Evolutionary conservation across 2,888 invertebrate genomes (phyloP).

Genomic region (Drosophila quinaria): DNA sequence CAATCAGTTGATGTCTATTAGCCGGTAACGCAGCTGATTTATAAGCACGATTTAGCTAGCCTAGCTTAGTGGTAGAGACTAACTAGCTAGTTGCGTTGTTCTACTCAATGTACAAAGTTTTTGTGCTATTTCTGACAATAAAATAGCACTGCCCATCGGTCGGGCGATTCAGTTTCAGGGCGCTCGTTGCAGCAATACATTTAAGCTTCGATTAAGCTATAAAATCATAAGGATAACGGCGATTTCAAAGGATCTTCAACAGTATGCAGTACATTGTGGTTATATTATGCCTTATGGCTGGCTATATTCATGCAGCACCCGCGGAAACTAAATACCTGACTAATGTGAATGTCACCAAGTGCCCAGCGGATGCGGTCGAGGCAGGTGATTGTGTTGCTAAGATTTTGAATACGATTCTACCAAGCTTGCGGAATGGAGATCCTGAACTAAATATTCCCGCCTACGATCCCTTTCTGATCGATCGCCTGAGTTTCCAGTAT

Average conservation of each 20-base stretch:
- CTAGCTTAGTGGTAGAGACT: conserved; percentile 29
- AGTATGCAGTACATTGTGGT: conserved; percentile 46
- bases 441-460: conserved; percentile 80
- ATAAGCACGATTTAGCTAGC: conserved; percentile 45
- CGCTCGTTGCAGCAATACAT: conserved; percentile 41
- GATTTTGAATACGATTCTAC: conserved; percentile 86
- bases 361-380: conserved; percentile 87
- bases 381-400: conserved; percentile 87
- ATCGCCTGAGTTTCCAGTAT: conserved; percentile 78
- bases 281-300: conserved; percentile 54
- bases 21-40: conserved; percentile 40
- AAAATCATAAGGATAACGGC: conserved; percentile 9
- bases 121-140: conserved; percentile 60
- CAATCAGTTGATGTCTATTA: conserved; percentile 56
- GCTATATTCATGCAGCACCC: conserved; percentile 28
- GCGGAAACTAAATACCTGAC: conserved; percentile 29
- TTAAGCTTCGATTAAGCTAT: conserved; percentile 1
- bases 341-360: conserved; percentile 86
- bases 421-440: conserved; percentile 81
- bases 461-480: conserved; percentile 82
- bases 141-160: conserved; percentile 52
- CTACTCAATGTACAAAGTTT: conserved; percentile 11
- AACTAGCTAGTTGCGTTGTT: conserved; percentile 13
- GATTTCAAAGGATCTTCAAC: background rate
- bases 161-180: conserved; percentile 52